Conservation (phyloP, 2,888 invertebrate species). For the Hofmannophila pseudospretella region DNA sequence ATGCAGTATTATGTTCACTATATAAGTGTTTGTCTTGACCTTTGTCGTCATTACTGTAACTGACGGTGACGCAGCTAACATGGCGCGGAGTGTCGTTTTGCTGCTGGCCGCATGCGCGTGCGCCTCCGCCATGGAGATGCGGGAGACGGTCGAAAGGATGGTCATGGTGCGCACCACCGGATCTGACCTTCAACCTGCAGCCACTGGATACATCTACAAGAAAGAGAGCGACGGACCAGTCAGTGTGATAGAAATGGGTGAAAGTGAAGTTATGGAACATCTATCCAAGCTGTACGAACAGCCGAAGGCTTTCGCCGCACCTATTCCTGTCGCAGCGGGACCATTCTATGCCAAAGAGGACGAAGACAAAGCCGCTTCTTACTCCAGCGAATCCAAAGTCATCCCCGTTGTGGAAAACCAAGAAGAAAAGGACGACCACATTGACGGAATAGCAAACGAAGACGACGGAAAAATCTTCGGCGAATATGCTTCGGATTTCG, state of each 20-base stretch:
- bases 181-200: slow-evolving; percentile 78
- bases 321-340: slow-evolving; percentile 38
- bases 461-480: slow-evolving; percentile 51
- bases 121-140: slow-evolving; percentile 60
- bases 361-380: slow-evolving; percentile 43
- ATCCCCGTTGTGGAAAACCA: slow-evolving; percentile 63
- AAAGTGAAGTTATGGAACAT: slow-evolving; percentile 62
- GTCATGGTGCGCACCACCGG: slow-evolving; percentile 75
- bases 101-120: slow-evolving; percentile 33
- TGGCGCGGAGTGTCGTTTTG: slow-evolving; percentile 50
- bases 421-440: slow-evolving; percentile 33
- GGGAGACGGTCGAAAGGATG: slow-evolving; percentile 71
- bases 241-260: slow-evolving; percentile 66
- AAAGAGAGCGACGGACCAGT: slow-evolving; percentile 66
- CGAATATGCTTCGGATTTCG: slow-evolving; percentile 44
- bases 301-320: slow-evolving; percentile 51
- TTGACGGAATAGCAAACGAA: slow-evolving; percentile 51
- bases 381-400: slow-evolving; percentile 37
- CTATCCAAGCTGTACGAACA: slow-evolving; percentile 55
- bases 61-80: slow-evolving; percentile 41
- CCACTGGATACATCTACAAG: slow-evolving; percentile 77
- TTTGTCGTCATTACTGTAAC: slow-evolving; percentile 55
- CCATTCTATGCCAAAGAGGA: slow-evolving; percentile 45
- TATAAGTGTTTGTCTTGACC: slow-evolving; percentile 64
- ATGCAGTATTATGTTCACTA: slow-evolving; percentile 60